phyloP scores from a whole-genome alignment of 1,140 invertebrate genomes.

The Heliconius hewitsoni region DNA sequence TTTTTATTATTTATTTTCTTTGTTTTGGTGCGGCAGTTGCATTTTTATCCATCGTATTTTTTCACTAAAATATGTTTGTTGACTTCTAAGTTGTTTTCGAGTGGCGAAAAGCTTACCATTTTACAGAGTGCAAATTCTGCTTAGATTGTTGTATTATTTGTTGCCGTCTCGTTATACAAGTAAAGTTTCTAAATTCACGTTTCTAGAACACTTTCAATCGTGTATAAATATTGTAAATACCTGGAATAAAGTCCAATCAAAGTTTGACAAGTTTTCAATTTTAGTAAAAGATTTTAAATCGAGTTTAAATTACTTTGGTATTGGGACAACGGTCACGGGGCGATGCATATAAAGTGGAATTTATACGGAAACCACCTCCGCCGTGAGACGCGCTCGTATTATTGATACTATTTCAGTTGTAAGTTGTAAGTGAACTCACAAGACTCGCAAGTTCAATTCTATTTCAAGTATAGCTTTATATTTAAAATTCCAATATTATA shows the following conservation, averaged over 20 bases:
- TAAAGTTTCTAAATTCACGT: neutral
- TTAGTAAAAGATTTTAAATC: neutral
- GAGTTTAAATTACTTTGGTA: neutral
- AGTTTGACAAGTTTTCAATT: neutral
- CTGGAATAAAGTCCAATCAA: neutral
- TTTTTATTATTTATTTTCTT: neutral
- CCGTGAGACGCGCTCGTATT: neutral
- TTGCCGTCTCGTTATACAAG: too few relatives aligned
- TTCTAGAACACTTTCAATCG: neutral
- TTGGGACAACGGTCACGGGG: constrained; percentile 5
- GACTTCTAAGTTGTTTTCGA: too few relatives aligned
- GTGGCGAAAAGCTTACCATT: too few relatives aligned
- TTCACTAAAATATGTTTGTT: too few relatives aligned
- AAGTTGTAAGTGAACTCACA: neutral
- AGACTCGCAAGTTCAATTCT: neutral
- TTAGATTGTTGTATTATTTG: too few relatives aligned
- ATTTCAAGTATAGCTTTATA: neutral
- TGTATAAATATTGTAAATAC: neutral
- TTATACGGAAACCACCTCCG: constrained; percentile 26
- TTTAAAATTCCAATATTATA: neutral
- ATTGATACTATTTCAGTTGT: constrained; percentile 1
- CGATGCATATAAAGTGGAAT: constrained; percentile 33
- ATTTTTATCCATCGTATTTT: too few relatives aligned
- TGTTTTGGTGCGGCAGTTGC: too few relatives aligned
- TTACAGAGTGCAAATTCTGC: too few relatives aligned